Evolutionary conservation across 2,113 vertebrate genomes (phyloP), one percentile per base, ranked within the genome.

Genomic region (Erythrocercus mccallii): DNA sequence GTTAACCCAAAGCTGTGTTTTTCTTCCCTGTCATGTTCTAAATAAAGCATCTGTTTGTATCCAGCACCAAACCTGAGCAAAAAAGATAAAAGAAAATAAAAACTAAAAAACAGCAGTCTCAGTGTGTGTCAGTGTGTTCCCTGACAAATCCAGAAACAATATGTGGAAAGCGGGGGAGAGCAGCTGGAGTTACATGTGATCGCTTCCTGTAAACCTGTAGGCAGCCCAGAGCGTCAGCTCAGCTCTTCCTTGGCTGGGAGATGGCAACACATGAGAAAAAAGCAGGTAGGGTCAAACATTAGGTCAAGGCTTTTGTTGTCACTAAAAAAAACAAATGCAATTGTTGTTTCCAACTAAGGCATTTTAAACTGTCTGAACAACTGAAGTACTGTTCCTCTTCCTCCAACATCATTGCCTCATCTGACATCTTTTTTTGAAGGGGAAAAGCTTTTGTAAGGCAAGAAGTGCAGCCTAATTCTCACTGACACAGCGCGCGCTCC

Each of bases 11-110:
- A 97, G 80, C 88, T 88, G 45, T 94, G 56, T 92, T 97, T 97
- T 95, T 48, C 88, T 96, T 96, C 96, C 81, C 88, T 40, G 93
- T 91, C 96, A 50, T 92, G 89, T 96, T 97, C 97, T 97, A 97
- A 97, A 98, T 97, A 97, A 97, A 98, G 96, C 73, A 81, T 86
- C 78, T 93, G 87, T 95, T 95, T 97, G 92, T 95, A 97, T 90
- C 96, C 94, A 96, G 81, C 95, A 94, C 94, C 79, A 95, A 94
- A 95, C 90, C 92, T 92, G 70, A 80, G 14, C 5, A 44, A 74
- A 40, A 22, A 37, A 40, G 37, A 50, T 3, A 17, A 38, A 47
- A 37, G 2, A 57, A 74, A 71, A 81, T 4, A 20, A 66, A 45
- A 61, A 76, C 60, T 47, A 16, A 53, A 73, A 60, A 78, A 19